Evolutionary conservation across 2,797 vertebrate genomes (phyloP).

Genomic region (Pseudomugil gertrudae): DNA sequence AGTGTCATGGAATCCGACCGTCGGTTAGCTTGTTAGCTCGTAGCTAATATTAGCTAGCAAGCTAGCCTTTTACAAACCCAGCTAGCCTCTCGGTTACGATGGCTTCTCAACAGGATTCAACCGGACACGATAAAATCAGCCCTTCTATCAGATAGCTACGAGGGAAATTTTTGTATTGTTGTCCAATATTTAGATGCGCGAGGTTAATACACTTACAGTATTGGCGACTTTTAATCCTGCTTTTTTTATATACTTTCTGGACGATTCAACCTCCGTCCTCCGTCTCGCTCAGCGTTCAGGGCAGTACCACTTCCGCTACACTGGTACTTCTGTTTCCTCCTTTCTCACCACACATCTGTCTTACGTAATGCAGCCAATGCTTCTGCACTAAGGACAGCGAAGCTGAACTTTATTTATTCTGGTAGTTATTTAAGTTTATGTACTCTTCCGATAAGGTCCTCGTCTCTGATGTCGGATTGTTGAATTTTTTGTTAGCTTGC

Average conservation of each 20-base stretch:
- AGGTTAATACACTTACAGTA: slow-evolving; percentile 75
- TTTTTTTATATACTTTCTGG: slow-evolving; percentile 71
- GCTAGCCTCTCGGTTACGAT: slow-evolving; percentile 52
- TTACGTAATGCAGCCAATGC: slow-evolving; percentile 67
- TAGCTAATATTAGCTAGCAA: slow-evolving; percentile 26
- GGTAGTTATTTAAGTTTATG: background rate
- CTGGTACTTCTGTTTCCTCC: slow-evolving; percentile 84
- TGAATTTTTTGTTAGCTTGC: too few species aligned
- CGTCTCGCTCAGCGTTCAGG: slow-evolving; percentile 82
- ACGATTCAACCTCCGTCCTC: slow-evolving; percentile 82
- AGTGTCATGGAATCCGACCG: slow-evolving; percentile 76
- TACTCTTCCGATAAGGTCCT: background rate
- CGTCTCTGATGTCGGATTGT: too few species aligned
- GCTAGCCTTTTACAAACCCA: slow-evolving; percentile 58
- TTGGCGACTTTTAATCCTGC: slow-evolving; percentile 74
- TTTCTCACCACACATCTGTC: slow-evolving; percentile 71
- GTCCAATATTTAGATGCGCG: background rate
- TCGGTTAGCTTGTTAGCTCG: slow-evolving; percentile 52
- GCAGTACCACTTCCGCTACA: slow-evolving; percentile 88
- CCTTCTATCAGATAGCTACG: slow-evolving; percentile 6
- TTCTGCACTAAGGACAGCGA: slow-evolving; percentile 6
- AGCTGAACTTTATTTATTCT: background rate
- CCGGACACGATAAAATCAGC: slow-evolving; percentile 41
- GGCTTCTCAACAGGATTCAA: slow-evolving; percentile 58
- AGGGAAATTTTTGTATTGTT: slow-evolving; percentile 1